Base-by-base conservation (phyloP, 2,113 vertebrate genomes). In the Malurus elegans region DNA sequence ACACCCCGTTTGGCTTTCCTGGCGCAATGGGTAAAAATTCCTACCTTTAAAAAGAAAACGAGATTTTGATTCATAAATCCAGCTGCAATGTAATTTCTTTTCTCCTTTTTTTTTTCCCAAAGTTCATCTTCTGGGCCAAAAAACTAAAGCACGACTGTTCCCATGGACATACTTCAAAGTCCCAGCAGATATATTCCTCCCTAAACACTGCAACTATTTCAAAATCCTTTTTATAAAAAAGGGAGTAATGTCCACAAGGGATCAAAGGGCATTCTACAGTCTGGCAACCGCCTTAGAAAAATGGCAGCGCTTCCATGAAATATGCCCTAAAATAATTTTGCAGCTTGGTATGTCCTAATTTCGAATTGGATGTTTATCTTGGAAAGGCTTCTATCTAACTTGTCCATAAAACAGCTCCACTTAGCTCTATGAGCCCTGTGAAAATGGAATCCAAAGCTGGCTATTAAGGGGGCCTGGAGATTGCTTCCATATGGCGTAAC, bases 401-500 rank as follows among this genome's bases (percentile, higher is more conserved):
- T 98, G 99, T 99, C 99, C 99, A 99, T 99, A 99, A 99, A 99
- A 99, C 98, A 99, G 99, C 98, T 98, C 98, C 98, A 99, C 99
- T 99, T 99, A 99, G 99, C 98, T 98, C 98, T 98, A 97, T 98
- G 98, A 99, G 99, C 98, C 98, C 98, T 99, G 98, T 98, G 98
- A 98, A 99, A 99, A 99, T 97, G 98, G 99, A 99, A 98, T 98
- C 99, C 98, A 98, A 98, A 97, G 97, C 99, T 98, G 98, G 98
- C 98, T 98, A 98, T 99, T 99, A 99, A 99, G 98, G 98, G 98
- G 98, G 98, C 97, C 97, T 96, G 97, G 98, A 98, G 99, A 99
- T 99, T 98, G 98, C 98, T 99, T 99, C 99, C 99, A 99, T 99
- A 99, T 99, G 99, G 99, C 98, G 54, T 98, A 98, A 98, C 99